Percentiles rank a stretch among this genome's conserved stretches.
These are phyloP conservation scores for Ostrea denselamellosa DNA, from an alignment of 1,140 invertebrate genomes.

Conservation along the genomic window DNA sequence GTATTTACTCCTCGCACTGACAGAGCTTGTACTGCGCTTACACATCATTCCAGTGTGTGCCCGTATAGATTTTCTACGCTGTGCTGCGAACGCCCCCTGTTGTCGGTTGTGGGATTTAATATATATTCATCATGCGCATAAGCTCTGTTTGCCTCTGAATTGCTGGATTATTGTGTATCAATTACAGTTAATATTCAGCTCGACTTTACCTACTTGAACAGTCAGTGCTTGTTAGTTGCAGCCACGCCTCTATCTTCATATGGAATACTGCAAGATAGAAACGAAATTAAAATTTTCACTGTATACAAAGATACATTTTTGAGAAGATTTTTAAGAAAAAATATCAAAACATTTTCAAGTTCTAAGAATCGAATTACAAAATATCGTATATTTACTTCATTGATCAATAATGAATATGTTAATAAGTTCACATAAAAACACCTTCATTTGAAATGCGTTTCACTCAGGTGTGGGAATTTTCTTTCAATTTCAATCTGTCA, in stretches of 20 bases:
- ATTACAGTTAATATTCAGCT: constrained; percentile 23
- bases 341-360: neutral
- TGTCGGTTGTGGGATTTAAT: constrained; percentile 33
- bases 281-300: neutral
- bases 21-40: neutral
- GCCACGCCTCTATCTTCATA: neutral
- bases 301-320: neutral
- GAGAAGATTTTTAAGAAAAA: neutral
- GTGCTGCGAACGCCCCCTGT: constrained; percentile 32
- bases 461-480: constrained; percentile 8
- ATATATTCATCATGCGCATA: constrained; percentile 38
- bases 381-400: neutral
- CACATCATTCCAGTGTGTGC: constrained; percentile 4
- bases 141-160: constrained; percentile 1
- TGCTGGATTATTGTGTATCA: constrained; percentile 30
- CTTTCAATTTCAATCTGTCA: neutral
- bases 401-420: neutral
- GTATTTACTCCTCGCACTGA: neutral
- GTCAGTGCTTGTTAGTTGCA: neutral
- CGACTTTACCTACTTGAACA: neutral
- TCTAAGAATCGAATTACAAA: neutral
- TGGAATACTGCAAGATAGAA: neutral
- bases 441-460: neutral
- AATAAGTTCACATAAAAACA: neutral
- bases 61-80: constrained; percentile 26